phyloP scores from a whole-genome alignment of 1,140 invertebrate species.

The Drosophila tropicalis region DNA sequence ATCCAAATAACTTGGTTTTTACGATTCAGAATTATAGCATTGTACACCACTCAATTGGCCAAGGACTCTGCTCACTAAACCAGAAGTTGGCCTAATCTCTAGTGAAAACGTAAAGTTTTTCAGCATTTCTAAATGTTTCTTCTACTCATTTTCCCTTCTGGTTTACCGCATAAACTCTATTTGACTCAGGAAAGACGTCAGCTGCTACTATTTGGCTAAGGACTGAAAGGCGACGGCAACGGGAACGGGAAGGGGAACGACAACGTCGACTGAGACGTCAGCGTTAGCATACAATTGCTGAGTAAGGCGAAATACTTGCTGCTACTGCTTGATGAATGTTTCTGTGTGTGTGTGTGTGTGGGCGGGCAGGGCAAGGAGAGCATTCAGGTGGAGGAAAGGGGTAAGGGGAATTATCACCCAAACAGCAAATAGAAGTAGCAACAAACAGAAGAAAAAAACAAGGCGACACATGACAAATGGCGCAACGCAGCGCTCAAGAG shows the following conservation, averaged over 20 bases:
- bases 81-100: no score
- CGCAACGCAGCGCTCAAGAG: conserved; percentile 45
- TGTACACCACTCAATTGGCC: no score
- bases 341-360: background rate
- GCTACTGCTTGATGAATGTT: conserved; percentile 44
- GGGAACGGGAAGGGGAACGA: background rate
- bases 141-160: background rate
- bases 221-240: conserved; percentile 22
- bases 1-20: no score
- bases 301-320: conserved; percentile 28
- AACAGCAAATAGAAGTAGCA: conserved; percentile 55
- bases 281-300: conserved; percentile 31
- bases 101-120: no score
- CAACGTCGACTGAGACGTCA: conserved; percentile 18
- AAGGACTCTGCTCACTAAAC: no score
- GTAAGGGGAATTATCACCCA: conserved; percentile 29
- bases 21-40: no score
- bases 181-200: background rate
- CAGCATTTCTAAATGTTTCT: no score
- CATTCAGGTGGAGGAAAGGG: background rate
- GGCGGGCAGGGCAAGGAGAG: background rate
- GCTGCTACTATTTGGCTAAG: conserved; percentile 12
- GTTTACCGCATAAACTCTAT: background rate
- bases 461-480: conserved; percentile 77
- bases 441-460: conserved; percentile 23